Percentiles rank a stretch among this genome's conserved stretches.
phyloP scores from a whole-genome alignment of 2,888 invertebrate species.

The Drosophila eohydei region DNA sequence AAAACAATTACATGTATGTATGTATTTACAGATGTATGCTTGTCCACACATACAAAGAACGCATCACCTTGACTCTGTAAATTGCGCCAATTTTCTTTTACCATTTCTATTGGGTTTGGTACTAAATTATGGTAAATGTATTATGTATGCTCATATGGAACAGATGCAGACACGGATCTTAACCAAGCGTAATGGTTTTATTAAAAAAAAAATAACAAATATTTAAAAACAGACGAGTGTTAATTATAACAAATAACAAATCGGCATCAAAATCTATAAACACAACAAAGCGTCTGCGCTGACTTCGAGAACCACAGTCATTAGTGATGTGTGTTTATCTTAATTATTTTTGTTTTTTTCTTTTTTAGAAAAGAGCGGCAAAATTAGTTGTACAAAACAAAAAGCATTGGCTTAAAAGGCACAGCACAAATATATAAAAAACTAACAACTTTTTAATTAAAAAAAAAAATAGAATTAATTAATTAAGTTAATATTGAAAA shows the following conservation, averaged over 20 bases:
- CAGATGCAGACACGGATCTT: neutral
- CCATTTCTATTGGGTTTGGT: slow-evolving; percentile 10
- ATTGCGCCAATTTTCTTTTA: slow-evolving; percentile 47
- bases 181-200: neutral
- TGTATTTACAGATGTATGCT: neutral
- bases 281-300: neutral
- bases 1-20: slow-evolving; percentile 17
- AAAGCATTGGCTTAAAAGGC: too few species aligned
- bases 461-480: too few species aligned
- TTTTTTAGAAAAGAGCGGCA: neutral
- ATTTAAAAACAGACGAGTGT: too few species aligned
- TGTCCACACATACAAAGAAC: neutral
- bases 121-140: slow-evolving; percentile 2
- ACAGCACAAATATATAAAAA: too few species aligned
- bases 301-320: neutral
- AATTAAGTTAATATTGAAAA: too few species aligned
- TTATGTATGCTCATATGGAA: neutral
- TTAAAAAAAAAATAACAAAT: neutral
- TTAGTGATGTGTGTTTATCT: slow-evolving; percentile 2
- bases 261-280: neutral
- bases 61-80: slow-evolving; percentile 23
- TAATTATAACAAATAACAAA: neutral
- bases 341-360: neutral
- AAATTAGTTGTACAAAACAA: neutral
- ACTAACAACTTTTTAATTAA: too few species aligned